A percentile compares a stretch with the other conserved stretches of the same genome.
These are phyloP conservation scores for Amphibalanus amphitrite DNA, from an alignment of 1,140 invertebrate species.

Conservation along the genomic window DNA sequence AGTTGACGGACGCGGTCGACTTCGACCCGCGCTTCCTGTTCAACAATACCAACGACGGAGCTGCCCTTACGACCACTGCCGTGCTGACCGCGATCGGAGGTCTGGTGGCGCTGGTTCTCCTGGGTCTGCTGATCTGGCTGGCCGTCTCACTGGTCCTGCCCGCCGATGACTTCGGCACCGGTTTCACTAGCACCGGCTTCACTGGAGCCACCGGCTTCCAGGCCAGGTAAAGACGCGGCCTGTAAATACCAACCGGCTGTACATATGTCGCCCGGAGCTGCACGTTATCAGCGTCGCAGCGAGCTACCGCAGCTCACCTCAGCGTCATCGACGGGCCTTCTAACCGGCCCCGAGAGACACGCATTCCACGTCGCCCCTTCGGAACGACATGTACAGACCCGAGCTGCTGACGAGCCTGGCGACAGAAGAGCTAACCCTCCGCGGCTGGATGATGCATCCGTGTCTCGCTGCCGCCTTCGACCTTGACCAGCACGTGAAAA, in stretches of 20 bases:
- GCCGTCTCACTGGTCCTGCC: not conserved
- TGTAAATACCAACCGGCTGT: not conserved
- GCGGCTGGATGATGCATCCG: too few species aligned
- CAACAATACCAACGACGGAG: not conserved
- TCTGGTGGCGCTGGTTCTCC: not conserved
- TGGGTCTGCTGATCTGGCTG: not conserved
- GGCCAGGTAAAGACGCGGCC: constrained; percentile 2
- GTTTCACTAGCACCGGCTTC: too few species aligned
- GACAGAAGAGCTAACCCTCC: too few species aligned
- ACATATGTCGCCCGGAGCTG: not conserved
- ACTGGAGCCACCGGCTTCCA: not conserved
- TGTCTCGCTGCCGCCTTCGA: too few species aligned
- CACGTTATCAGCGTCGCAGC: too few species aligned
- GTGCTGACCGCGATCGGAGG: not conserved
- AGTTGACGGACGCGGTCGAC: not conserved
- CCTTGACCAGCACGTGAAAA: too few species aligned
- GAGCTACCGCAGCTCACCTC: too few species aligned
- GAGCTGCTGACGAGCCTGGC: too few species aligned
- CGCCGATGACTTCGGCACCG: not conserved
- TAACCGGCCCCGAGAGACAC: too few species aligned
- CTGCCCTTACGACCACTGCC: not conserved
- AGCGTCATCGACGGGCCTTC: too few species aligned
- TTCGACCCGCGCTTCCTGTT: not conserved
- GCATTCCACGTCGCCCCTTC: too few species aligned
- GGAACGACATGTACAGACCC: too few species aligned